phyloP scores from a whole-genome alignment of 2,113 vertebrate genomes.

The Scatophagus argus region DNA sequence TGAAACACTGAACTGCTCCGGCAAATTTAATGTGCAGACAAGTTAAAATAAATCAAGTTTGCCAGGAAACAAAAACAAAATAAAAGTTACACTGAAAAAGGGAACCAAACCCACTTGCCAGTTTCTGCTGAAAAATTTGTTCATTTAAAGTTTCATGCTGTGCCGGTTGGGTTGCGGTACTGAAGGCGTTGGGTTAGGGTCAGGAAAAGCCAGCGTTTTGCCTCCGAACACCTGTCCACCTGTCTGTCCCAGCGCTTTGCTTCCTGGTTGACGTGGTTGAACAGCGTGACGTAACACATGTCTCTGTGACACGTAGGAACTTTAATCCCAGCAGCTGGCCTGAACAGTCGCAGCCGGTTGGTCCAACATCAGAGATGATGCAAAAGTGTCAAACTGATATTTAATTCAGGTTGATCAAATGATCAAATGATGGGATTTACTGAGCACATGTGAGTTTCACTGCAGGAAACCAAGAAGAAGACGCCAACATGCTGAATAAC shows the following conservation, averaged over 20 bases:
- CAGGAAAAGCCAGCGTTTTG: too few relatives aligned
- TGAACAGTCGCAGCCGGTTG: neutral
- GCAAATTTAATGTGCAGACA: neutral
- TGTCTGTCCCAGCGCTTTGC: too few relatives aligned
- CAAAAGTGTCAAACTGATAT: neutral
- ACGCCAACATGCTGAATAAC: neutral
- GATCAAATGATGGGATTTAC: neutral
- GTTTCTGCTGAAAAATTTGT: too few relatives aligned
- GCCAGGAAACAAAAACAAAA: neutral
- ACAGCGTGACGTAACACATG: too few relatives aligned
- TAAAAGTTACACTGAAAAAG: neutral
- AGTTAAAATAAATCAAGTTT: neutral
- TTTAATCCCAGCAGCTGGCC: too few relatives aligned
- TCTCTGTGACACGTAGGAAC: too few relatives aligned
- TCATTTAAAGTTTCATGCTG: too few relatives aligned
- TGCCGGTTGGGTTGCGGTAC: too few relatives aligned
- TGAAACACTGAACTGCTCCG: neutral
- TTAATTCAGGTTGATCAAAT: neutral
- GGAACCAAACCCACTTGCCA: too few relatives aligned
- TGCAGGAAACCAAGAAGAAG: neutral
- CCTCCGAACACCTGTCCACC: too few relatives aligned
- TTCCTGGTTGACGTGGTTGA: too few relatives aligned
- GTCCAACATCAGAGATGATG: neutral
- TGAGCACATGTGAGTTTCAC: neutral
- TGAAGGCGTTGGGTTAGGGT: too few relatives aligned